Percentiles rank a stretch among this genome's conserved stretches.
Evolutionary conservation across 2,797 vertebrate species (phyloP).

Genomic region (Synaphobranchus kaupii): DNA sequence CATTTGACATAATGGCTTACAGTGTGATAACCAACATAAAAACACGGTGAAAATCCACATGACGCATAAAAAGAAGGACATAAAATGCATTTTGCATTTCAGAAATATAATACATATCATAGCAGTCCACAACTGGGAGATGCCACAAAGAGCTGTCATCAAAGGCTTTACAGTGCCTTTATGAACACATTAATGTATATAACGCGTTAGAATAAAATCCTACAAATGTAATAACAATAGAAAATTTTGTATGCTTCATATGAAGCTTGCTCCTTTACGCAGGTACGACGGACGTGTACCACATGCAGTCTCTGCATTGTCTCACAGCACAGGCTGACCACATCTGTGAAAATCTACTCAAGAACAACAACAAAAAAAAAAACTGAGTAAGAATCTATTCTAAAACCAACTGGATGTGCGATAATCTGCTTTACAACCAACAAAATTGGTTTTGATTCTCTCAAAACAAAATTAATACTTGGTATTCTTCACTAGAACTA

Average conservation of each 20-base stretch:
- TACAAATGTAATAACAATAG: background rate
- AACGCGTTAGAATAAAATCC: background rate
- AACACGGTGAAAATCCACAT: background rate
- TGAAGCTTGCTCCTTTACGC: conserved; percentile 47
- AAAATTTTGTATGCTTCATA: background rate
- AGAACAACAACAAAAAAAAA: background rate
- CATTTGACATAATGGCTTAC: background rate
- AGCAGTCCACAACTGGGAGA: background rate
- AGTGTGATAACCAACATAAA: background rate
- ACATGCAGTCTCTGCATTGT: background rate
- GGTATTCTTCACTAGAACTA: background rate
- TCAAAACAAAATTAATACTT: background rate
- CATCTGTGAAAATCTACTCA: background rate
- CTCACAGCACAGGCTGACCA: background rate
- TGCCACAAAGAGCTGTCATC: background rate
- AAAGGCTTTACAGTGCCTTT: background rate
- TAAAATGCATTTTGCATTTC: background rate
- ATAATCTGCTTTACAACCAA: background rate
- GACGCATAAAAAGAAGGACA: background rate
- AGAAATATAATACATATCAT: background rate
- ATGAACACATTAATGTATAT: background rate
- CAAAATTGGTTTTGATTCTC: background rate
- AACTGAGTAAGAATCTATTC: background rate
- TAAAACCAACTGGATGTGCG: background rate
- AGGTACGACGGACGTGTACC: conserved; percentile 18